These are phyloP conservation scores for Parazoanthus darwini DNA, from an alignment of 92 coral and sea anemone species.

Conservation along the genomic window DNA sequence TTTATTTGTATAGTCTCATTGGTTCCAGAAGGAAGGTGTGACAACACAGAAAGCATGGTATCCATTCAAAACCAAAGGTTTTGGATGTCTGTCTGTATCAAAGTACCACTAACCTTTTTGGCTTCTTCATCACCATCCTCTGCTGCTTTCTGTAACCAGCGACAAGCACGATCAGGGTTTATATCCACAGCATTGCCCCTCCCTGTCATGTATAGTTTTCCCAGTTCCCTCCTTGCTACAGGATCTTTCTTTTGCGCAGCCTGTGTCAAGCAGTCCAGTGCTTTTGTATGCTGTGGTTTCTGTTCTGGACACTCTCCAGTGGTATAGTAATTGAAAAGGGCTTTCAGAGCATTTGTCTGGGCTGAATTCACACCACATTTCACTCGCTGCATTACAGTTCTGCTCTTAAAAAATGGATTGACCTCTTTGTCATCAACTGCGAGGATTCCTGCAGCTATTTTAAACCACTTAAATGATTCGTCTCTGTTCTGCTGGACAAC, in stretches of 20 bases:
- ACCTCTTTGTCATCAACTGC: not conserved
- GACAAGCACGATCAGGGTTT: constrained; percentile 17
- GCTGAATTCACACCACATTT: not conserved
- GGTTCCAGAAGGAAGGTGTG: too few species aligned
- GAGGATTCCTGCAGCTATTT: constrained; percentile 21
- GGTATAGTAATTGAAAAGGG: constrained; percentile 4
- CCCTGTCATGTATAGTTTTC: constrained; percentile 24
- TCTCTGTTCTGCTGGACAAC: not conserved
- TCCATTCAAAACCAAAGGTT: not conserved
- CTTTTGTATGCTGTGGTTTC: constrained; percentile 18
- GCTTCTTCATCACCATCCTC: constrained; percentile 19
- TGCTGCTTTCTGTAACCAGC: constrained; percentile 29
- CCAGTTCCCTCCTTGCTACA: constrained; percentile 15
- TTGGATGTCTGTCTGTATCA: not conserved
- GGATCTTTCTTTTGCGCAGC: constrained; percentile 18
- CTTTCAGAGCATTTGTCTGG: constrained; percentile 12
- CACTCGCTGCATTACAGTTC: constrained; percentile 12
- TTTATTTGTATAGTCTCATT: too few species aligned
- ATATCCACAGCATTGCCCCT: not conserved
- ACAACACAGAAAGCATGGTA: not conserved
- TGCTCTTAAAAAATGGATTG: not conserved
- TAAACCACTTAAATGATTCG: constrained; percentile 30
- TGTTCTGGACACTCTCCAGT: constrained; percentile 30
- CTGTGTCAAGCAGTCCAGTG: constrained; percentile 15
- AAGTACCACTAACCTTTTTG: not conserved